phyloP scores from a whole-genome alignment of 2,797 vertebrate species.

The Spheniscus humboldti region DNA sequence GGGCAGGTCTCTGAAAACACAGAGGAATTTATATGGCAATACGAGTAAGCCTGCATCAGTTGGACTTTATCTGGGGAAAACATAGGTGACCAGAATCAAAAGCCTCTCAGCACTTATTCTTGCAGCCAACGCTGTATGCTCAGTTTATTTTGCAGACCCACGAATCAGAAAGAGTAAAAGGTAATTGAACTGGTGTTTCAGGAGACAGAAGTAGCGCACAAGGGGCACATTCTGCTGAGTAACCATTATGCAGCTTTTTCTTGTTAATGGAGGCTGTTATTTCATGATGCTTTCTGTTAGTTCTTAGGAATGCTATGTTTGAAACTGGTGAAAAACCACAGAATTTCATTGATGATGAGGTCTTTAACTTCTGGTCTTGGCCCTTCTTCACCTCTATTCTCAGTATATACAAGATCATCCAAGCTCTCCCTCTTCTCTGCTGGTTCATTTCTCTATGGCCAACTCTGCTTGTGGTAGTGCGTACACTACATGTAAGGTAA shows the following conservation, averaged over 20 bases:
- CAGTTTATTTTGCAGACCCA: background rate
- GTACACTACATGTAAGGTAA: background rate
- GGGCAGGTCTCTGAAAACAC: background rate
- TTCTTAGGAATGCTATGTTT: background rate
- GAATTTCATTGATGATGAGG: background rate
- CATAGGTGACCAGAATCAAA: background rate
- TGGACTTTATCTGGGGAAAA: background rate
- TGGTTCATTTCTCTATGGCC: background rate
- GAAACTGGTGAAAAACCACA: background rate
- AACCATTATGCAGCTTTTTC: background rate
- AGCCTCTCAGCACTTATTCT: background rate
- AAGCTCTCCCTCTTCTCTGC: background rate
- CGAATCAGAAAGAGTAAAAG: background rate
- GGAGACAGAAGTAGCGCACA: background rate
- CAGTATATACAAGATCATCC: background rate
- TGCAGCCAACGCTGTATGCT: background rate
- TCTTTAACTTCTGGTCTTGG: background rate
- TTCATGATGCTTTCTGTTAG: background rate
- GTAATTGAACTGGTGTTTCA: background rate
- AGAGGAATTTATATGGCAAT: background rate
- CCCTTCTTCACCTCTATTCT: background rate
- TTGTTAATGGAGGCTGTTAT: background rate
- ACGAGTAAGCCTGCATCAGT: background rate
- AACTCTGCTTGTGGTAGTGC: background rate
- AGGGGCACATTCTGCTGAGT: background rate